phyloP scores from a whole-genome alignment of 2,888 invertebrate genomes.

The Dicyrtomina minuta region DNA sequence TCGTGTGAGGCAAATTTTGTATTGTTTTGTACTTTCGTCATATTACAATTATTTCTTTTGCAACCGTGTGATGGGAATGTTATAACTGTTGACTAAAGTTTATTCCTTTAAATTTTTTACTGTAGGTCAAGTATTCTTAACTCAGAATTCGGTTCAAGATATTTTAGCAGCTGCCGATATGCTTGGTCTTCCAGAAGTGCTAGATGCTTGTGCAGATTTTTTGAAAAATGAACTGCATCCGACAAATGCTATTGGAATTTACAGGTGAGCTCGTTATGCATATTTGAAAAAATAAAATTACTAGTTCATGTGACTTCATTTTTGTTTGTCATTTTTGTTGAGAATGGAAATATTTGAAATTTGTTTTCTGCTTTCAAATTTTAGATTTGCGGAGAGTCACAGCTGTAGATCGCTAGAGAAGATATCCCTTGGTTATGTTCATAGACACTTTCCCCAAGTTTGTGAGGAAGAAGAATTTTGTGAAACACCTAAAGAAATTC shows the following conservation, averaged over 20 bases:
- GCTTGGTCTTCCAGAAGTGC: conserved; percentile 80
- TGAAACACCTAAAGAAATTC: conserved; percentile 74
- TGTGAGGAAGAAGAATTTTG: conserved; percentile 80
- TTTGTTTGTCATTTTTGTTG: background rate
- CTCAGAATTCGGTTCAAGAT: conserved; percentile 82
- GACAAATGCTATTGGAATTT: conserved; percentile 85
- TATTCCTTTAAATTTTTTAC: too few species aligned
- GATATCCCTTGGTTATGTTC: conserved; percentile 77
- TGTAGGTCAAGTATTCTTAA: conserved; percentile 67
- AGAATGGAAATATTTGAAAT: background rate
- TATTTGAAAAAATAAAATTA: background rate
- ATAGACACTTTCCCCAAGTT: conserved; percentile 80
- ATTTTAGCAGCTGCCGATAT: conserved; percentile 86
- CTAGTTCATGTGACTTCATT: conserved; percentile 1
- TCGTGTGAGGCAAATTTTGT: too few species aligned
- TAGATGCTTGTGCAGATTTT: conserved; percentile 80
- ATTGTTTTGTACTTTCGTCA: too few species aligned
- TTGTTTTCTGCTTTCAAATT: conserved; percentile 5
- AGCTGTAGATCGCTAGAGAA: conserved; percentile 75
- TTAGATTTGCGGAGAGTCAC: conserved; percentile 84
- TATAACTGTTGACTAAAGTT: too few species aligned
- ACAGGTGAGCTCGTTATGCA: conserved; percentile 67
- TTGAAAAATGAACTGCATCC: conserved; percentile 80
- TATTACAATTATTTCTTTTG: background rate
- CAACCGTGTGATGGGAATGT: too few species aligned